Percentiles rank a stretch among this genome's conserved stretches.
Evolutionary conservation across 2,113 vertebrate genomes (phyloP).

Genomic region (Erinaceus europaeus): DNA sequence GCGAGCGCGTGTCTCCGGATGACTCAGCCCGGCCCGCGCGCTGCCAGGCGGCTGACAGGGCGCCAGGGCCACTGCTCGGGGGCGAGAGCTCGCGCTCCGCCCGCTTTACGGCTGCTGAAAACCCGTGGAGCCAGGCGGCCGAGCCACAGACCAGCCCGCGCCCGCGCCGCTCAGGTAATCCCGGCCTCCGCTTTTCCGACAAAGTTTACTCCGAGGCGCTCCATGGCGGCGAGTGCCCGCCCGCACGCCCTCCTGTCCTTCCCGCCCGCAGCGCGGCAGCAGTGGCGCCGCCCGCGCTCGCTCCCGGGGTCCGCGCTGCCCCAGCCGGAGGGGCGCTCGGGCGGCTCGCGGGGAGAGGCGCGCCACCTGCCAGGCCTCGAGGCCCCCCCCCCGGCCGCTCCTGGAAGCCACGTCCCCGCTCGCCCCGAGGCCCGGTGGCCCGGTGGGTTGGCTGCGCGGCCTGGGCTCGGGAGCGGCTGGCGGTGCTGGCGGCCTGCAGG

Average conservation of each 20-base stretch:
- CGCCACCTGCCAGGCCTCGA: not conserved
- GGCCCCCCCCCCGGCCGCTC: no score
- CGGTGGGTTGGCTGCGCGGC: no score
- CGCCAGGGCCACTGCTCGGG: conserved; percentile 24
- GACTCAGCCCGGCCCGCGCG: conserved; percentile 40
- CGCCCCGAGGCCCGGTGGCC: no score
- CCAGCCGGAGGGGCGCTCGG: no score
- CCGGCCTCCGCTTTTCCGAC: not conserved
- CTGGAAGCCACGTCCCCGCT: no score
- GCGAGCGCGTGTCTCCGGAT: conserved; percentile 1
- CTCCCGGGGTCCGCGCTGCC: not conserved
- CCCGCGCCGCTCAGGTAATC: conserved; percentile 71
- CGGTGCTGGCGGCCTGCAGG: no score
- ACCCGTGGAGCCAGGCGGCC: conserved; percentile 65
- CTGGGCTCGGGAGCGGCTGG: no score
- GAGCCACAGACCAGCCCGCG: conserved; percentile 63
- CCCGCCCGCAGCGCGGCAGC: not conserved
- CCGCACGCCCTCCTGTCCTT: not conserved
- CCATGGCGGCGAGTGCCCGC: not conserved
- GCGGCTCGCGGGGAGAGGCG: not conserved
- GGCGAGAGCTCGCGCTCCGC: conserved; percentile 26
- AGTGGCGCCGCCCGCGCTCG: not conserved
- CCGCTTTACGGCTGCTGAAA: conserved; percentile 81
- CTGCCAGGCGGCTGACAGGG: conserved; percentile 17
- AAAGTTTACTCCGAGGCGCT: conserved; percentile 14